A percentile compares a stretch with the other conserved stretches of the same genome.
Evolutionary conservation across 2,888 invertebrate species (phyloP).

Genomic region (Drosophila mercatorum): DNA sequence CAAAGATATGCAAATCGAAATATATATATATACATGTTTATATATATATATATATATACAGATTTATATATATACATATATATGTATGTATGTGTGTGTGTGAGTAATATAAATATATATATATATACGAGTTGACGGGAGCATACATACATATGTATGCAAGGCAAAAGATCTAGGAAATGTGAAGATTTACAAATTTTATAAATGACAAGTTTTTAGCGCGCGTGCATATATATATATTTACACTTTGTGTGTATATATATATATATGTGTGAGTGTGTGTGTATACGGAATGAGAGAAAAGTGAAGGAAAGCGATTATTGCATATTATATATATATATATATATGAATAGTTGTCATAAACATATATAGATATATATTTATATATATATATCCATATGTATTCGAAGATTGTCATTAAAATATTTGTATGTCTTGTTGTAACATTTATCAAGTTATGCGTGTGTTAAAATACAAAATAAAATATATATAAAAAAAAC

Average conservation of each 20-base stretch:
- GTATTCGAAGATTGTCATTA: slow-evolving; percentile 14
- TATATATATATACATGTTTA: slow-evolving; percentile 4
- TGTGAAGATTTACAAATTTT: slow-evolving; percentile 7
- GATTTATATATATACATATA: neutral
- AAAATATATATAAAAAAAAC: slow-evolving; percentile 2
- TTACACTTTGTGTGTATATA: neutral
- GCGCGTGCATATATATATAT: slow-evolving; percentile 17
- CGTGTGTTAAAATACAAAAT: slow-evolving; percentile 18
- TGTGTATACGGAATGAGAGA: slow-evolving; percentile 3
- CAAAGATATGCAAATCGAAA: slow-evolving; percentile 5
- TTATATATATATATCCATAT: neutral
- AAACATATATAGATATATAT: slow-evolving; percentile 26
- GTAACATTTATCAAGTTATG: slow-evolving; percentile 27
- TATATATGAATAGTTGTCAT: slow-evolving; percentile 8
- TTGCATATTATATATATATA: slow-evolving; percentile 21
- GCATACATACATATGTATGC: neutral
- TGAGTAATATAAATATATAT: neutral
- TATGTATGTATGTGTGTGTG: neutral
- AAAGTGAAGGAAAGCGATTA: neutral
- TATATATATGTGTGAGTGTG: neutral
- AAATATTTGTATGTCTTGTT: slow-evolving; percentile 32
- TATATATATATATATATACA: neutral
- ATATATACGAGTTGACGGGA: neutral
- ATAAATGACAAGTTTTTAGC: slow-evolving; percentile 8
- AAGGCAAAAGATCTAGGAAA: slow-evolving; percentile 1